Base-by-base conservation (phyloP, 2,797 vertebrate genomes). In the Simalia tracyae region DNA sequence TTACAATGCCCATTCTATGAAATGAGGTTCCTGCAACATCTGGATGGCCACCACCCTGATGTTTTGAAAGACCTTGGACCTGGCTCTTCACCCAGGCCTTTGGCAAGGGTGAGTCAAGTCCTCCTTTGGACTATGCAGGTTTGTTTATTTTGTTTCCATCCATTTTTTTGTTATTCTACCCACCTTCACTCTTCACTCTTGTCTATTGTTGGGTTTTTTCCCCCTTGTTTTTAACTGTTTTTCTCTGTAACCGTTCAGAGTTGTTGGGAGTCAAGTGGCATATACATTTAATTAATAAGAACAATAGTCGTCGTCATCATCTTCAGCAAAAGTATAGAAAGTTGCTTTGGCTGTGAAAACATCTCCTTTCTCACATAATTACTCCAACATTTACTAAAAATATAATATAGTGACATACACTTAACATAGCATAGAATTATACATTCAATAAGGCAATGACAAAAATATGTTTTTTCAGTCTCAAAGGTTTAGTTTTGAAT, bases 351-450 rank as follows among this genome's bases (percentile, higher is more conserved):
- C 46, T 19, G 64, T 90, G 46, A 85, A 92, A 92, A 93, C 54
- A 92, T 95, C 95, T 95, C 81, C 46, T 59, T 59, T 60, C 26
- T 61, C 31, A 31, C 46, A 59, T 31, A 93, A 90, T 93, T 94
- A 94, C 28, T 93, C 61, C 14, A 86, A 68, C 93, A 93, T 89
- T 91, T 95, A 86, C 72, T 66, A 92, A 93, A 90, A 95, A 92
- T 15, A 91, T 87, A 66, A 85, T 64, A 90, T 19, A 93, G 94
- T 94, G 90, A 95, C 50, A 90, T 60, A 50, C 7, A 89, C 3
- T 10, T 46, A 88, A 19, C 10, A 88, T 8, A 84, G 22, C 36
- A 61, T 3, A 64, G 28, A 64, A 50, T 19, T 64, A 50, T 36
- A 36, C 11, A 64, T 90, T 56, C 36, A n/a, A 31, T 87, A 57